Percentiles rank a stretch among this genome's conserved stretches.
Conservation (phyloP, 1,140 invertebrate species). For the Harpegnathos saltator region DNA sequence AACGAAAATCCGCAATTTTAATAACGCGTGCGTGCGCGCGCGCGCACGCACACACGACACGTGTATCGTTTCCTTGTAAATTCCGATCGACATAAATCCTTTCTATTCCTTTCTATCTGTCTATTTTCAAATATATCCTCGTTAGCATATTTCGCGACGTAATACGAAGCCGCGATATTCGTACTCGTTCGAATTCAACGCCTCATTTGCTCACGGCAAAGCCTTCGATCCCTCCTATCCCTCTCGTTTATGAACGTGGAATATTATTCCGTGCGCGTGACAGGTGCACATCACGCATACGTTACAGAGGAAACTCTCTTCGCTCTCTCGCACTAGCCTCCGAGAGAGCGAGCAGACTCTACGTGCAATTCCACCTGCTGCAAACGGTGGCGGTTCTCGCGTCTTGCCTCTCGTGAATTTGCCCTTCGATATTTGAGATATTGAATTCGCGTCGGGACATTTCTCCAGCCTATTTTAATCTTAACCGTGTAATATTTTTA, state of each 20-base stretch:
- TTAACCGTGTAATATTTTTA: too few relatives aligned
- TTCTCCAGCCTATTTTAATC: too few relatives aligned
- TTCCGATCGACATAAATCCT: background rate
- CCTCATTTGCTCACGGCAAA: conserved; percentile 25
- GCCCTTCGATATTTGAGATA: background rate
- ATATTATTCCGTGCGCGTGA: conserved; percentile 57
- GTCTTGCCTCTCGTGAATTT: conserved; percentile 26
- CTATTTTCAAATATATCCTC: background rate
- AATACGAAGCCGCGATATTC: conserved; percentile 16
- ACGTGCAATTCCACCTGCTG: conserved; percentile 66
- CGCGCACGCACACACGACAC: background rate
- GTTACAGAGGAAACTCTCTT: conserved; percentile 43
- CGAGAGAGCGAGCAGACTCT: conserved; percentile 18
- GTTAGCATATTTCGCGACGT: conserved; percentile 9
- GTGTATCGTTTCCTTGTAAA: background rate
- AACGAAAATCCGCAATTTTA: conserved; percentile 18
- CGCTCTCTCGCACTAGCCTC: conserved; percentile 59
- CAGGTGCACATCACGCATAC: conserved; percentile 65
- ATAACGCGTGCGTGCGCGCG: too few relatives aligned
- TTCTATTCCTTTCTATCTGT: too few relatives aligned
- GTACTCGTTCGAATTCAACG: background rate
- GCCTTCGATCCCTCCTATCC: conserved; percentile 22
- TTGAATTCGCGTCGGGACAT: too few relatives aligned
- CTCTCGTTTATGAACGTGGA: background rate
- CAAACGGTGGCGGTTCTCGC: background rate